A percentile compares a stretch with the other conserved stretches of the same genome.
Conservation (phyloP, 1,140 invertebrate species). For the Zaprionus kolodkinae region DNA sequence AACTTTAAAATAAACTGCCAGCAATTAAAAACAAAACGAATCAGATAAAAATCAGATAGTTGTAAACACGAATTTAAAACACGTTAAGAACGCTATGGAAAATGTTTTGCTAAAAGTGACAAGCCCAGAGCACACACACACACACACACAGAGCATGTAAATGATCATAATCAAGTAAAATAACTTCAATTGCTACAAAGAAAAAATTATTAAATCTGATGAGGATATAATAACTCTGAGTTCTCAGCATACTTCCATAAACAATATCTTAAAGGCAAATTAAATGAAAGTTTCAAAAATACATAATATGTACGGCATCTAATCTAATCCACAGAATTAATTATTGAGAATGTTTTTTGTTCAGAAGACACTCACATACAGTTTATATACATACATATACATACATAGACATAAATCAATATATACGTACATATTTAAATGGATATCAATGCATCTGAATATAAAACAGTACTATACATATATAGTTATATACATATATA, state of each 20-base stretch:
- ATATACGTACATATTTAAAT: conserved; percentile 45
- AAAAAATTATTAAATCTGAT: conserved; percentile 9
- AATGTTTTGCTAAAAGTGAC: conserved; percentile 42
- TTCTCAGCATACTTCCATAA: conserved; percentile 32
- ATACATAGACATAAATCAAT: conserved; percentile 31
- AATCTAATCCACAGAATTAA: conserved; percentile 7
- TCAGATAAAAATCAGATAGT: conserved; percentile 27
- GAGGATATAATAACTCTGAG: conserved; percentile 9
- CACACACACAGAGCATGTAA: conserved; percentile 20
- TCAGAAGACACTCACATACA: conserved; percentile 14
- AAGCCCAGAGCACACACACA: neutral
- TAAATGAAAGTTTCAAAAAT: conserved; percentile 7
- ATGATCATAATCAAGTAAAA: conserved; percentile 20
- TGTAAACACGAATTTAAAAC: conserved; percentile 74
- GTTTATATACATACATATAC: conserved; percentile 17
- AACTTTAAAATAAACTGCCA: neutral
- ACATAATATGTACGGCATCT: neutral
- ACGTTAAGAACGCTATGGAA: conserved; percentile 65
- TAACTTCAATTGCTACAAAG: conserved; percentile 2
- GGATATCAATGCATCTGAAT: conserved; percentile 50
- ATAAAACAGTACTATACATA: conserved; percentile 46
- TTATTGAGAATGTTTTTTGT: conserved; percentile 25
- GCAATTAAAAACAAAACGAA: conserved; percentile 5
- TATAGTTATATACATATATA: conserved; percentile 15
- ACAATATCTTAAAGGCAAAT: conserved; percentile 9